These are phyloP conservation scores for Ondatra zibethicus DNA, from an alignment of 2,113 vertebrate species.

Conservation along the genomic window DNA sequence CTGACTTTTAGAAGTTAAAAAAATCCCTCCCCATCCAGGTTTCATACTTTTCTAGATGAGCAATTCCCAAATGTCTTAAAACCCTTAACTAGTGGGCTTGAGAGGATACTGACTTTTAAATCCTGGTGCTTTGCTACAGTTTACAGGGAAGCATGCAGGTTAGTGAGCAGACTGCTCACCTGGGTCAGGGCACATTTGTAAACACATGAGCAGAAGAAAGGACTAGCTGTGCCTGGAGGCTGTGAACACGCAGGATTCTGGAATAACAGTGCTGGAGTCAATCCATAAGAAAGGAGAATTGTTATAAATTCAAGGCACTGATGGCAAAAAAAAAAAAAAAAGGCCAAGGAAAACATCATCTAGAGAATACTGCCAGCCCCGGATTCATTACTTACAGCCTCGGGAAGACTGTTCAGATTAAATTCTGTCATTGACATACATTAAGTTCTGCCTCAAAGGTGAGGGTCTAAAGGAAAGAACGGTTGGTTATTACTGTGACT, in stretches of 20 bases:
- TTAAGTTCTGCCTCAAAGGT: neutral
- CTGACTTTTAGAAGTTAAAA: neutral
- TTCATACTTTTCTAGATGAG: neutral
- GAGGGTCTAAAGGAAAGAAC: neutral
- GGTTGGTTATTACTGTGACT: neutral
- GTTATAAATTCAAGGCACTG: neutral
- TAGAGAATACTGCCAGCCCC: neutral
- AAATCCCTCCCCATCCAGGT: neutral
- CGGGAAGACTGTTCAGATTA: neutral
- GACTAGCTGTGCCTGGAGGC: neutral
- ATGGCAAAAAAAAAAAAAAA: neutral
- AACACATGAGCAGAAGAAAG: neutral
- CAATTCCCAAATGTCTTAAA: neutral
- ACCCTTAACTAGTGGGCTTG: neutral
- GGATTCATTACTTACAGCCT: neutral
- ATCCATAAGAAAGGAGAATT: neutral
- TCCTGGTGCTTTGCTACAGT: neutral
- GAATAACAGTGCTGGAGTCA: neutral
- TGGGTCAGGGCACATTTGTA: neutral
- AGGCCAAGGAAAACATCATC: neutral
- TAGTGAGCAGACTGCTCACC: neutral
- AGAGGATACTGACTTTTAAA: neutral
- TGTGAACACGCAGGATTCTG: neutral
- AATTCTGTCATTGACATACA: neutral
- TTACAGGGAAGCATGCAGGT: neutral